phyloP scores from a whole-genome alignment of 2,113 vertebrate species.

The Struthio camelus region DNA sequence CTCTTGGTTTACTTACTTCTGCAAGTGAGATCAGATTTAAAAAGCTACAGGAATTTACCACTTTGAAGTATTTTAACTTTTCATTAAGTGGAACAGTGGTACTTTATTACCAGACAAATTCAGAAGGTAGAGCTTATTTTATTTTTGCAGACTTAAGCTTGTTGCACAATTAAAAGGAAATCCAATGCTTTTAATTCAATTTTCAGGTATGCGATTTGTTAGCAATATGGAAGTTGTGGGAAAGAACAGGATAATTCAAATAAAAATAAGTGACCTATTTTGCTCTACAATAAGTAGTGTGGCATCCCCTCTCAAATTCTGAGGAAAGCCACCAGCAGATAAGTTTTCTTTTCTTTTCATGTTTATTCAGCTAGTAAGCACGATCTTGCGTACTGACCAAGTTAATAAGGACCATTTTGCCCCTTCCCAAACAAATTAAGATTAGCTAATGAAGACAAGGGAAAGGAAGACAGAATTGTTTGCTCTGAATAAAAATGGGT shows the following conservation, averaged over 20 bases:
- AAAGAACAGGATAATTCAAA: not conserved
- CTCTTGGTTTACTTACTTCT: slow-evolving; percentile 53
- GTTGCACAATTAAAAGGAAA: slow-evolving; percentile 24
- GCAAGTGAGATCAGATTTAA: slow-evolving; percentile 40
- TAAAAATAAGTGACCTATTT: slow-evolving; percentile 22
- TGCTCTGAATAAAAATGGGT: not conserved
- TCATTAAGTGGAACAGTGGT: slow-evolving; percentile 39
- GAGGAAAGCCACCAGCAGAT: slow-evolving; percentile 10
- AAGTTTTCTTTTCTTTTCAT: not conserved
- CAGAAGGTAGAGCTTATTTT: slow-evolving; percentile 30
- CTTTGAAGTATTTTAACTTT: slow-evolving; percentile 64
- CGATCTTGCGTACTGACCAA: not conserved
- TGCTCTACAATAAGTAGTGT: not conserved
- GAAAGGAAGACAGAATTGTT: not conserved
- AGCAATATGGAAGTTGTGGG: not conserved
- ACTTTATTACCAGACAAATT: slow-evolving; percentile 30
- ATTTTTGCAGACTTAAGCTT: slow-evolving; percentile 43
- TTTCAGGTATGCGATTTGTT: not conserved
- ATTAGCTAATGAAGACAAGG: slow-evolving; percentile 2
- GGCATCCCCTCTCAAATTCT: not conserved
- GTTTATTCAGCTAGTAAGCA: slow-evolving; percentile 45
- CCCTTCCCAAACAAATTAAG: not conserved
- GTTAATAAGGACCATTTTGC: not conserved
- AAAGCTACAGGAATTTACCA: slow-evolving; percentile 51
- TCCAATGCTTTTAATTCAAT: slow-evolving; percentile 6